Evolutionary conservation across 2,113 vertebrate species (phyloP), one percentile per base, ranked within the genome.

Genomic region (Sigmodon hispidus): DNA sequence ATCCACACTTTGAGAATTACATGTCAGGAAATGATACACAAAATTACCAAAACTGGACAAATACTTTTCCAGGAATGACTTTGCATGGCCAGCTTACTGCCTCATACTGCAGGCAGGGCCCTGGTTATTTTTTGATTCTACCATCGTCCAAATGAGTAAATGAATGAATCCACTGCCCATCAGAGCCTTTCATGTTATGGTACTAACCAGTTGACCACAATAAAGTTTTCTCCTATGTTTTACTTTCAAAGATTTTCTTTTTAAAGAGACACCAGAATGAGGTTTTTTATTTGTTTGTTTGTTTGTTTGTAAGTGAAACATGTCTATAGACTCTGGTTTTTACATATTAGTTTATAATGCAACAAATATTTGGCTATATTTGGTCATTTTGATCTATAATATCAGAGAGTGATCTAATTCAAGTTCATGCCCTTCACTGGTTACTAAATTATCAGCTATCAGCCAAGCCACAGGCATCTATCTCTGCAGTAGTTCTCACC

Each of bases 281-380:
- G 40, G 59, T 61, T n/a, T n/a, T n/a, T n/a, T n/a, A n/a, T n/a
- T n/a, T n/a, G n/a, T n/a, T 6, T 61, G 21, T 26, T 63, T 63
- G 26, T 63, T 67, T 93, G 93, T 92, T 76, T 50, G 48, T 2
- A 95, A 84, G 72, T 77, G 90, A 95, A 93, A 77, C 5, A 57
- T 70, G 57, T 88, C 31, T 15, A 43, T 5, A 22, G 59, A 0
- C n/a, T 13, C 61, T 6, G 21, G 55, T 55, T 83, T 93, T 89
- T 31, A 65, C 52, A 36, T 2, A 63, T 88, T 94, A 85, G 43
- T 61, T 89, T 85, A 31, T 94, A 85, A 29, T 86, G 34, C 43
- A 48, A 95, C 59, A 59, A 40, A 36, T 63, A 67, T 85, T 24
- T 90, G 79, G 63, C 79, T 69, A 21, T 83, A 86, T 36, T 75